Evolutionary conservation across 2,888 invertebrate genomes (phyloP).

Genomic region (Tridacna crocea): DNA sequence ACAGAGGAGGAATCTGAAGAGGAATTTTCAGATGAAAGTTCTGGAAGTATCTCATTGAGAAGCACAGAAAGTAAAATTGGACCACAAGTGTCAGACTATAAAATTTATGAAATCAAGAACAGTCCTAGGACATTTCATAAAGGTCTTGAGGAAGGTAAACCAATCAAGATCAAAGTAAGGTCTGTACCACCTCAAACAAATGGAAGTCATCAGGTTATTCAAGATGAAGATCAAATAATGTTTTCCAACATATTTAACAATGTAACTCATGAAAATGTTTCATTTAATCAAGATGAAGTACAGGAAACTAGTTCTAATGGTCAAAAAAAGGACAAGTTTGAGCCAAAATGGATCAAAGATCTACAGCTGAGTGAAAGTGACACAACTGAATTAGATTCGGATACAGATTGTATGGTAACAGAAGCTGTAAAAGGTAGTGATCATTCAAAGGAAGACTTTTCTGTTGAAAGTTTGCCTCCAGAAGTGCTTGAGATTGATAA

Average conservation of each 20-base stretch:
- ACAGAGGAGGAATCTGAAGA: slow-evolving; percentile 3
- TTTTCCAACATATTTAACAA: background rate
- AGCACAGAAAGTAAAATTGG: background rate
- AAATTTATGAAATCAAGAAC: slow-evolving; percentile 14
- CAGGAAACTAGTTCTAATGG: background rate
- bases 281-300: background rate
- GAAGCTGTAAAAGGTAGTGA: background rate
- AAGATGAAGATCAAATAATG: background rate
- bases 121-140: slow-evolving; percentile 17
- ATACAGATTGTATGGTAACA: background rate
- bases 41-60: background rate
- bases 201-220: background rate
- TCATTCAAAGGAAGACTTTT: background rate
- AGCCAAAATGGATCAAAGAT: background rate
- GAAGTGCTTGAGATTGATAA: background rate
- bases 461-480: background rate
- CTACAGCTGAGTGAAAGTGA: slow-evolving; percentile 22
- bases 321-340: background rate
- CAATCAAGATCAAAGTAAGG: slow-evolving; percentile 13
- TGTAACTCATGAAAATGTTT: background rate
- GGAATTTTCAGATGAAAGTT: slow-evolving; percentile 18
- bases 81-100: background rate
- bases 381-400: slow-evolving; percentile 11
- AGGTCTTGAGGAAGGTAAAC: background rate
- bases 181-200: background rate